These are phyloP conservation scores for Pollenia labialis DNA, from an alignment of 2,888 invertebrate genomes.

Conservation along the genomic window DNA sequence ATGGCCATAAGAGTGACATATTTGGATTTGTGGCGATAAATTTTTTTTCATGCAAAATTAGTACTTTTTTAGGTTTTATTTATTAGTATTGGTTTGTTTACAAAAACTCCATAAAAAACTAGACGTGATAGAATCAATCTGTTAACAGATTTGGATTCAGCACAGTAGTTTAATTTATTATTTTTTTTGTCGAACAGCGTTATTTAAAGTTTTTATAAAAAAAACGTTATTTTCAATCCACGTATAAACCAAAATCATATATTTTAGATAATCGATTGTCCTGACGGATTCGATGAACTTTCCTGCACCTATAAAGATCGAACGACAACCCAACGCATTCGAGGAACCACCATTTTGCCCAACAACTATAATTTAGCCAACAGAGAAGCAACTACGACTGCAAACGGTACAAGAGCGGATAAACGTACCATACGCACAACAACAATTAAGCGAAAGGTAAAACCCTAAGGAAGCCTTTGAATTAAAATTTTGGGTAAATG, in stretches of 20 bases:
- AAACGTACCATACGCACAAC: slow-evolving; percentile 77
- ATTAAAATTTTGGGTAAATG: not conserved
- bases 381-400: slow-evolving; percentile 45
- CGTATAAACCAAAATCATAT: too few relatives aligned
- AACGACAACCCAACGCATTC: slow-evolving; percentile 74
- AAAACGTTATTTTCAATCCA: slow-evolving; percentile 1
- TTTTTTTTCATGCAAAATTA: too few relatives aligned
- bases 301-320: slow-evolving; percentile 86
- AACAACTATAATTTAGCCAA: slow-evolving; percentile 61
- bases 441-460: slow-evolving; percentile 79
- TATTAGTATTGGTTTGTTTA: too few relatives aligned
- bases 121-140: too few relatives aligned
- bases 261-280: slow-evolving; percentile 85
- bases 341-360: slow-evolving; percentile 64
- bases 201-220: not conserved
- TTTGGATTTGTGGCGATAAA: too few relatives aligned
- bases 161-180: too few relatives aligned
- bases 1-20: too few relatives aligned
- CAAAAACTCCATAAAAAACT: too few relatives aligned
- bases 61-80: too few relatives aligned
- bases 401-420: slow-evolving; percentile 67
- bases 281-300: slow-evolving; percentile 87
- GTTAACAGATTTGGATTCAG: too few relatives aligned
- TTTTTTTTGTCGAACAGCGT: too few relatives aligned
- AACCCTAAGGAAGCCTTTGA: slow-evolving; percentile 71